A percentile compares a stretch with the other conserved stretches of the same genome.
Evolutionary conservation across 1,140 invertebrate species (phyloP).

Genomic region (Ostrea denselamellosa): DNA sequence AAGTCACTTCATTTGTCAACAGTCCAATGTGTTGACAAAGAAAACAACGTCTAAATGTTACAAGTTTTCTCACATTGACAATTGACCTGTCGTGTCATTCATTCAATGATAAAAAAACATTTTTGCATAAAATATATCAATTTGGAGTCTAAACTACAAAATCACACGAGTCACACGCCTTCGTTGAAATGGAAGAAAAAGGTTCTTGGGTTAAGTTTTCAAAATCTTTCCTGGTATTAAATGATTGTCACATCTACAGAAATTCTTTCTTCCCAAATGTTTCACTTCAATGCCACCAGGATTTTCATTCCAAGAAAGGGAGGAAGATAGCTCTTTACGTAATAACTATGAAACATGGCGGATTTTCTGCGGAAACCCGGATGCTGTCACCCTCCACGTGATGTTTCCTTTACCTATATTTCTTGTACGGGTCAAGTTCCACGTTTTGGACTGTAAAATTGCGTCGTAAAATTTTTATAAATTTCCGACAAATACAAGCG

Average conservation of each 20-base stretch:
- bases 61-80: conserved; percentile 10
- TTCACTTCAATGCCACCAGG: conserved; percentile 23
- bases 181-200: conserved; percentile 35
- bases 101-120: conserved; percentile 26
- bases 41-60: conserved; percentile 21
- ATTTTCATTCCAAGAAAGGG: background rate
- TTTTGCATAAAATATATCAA: conserved; percentile 42
- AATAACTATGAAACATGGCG: conserved; percentile 37
- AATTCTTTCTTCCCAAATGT: conserved; percentile 6
- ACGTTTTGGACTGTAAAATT: conserved; percentile 41
- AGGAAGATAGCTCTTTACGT: background rate
- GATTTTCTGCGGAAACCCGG: conserved; percentile 31
- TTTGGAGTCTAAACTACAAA: conserved; percentile 35
- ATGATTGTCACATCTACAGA: background rate
- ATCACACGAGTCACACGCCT: conserved; percentile 26
- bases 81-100: conserved; percentile 28
- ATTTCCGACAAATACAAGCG: conserved; percentile 5
- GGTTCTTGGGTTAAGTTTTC: background rate
- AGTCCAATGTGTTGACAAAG: conserved; percentile 15
- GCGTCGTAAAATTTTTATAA: conserved; percentile 11
- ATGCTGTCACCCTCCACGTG: background rate
- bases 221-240: background rate
- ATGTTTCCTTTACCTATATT: conserved; percentile 36
- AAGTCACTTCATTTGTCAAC: conserved; percentile 26
- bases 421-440: conserved; percentile 43